Conservation (phyloP, 2,113 vertebrate species). For the Microtus ochrogaster region DNA sequence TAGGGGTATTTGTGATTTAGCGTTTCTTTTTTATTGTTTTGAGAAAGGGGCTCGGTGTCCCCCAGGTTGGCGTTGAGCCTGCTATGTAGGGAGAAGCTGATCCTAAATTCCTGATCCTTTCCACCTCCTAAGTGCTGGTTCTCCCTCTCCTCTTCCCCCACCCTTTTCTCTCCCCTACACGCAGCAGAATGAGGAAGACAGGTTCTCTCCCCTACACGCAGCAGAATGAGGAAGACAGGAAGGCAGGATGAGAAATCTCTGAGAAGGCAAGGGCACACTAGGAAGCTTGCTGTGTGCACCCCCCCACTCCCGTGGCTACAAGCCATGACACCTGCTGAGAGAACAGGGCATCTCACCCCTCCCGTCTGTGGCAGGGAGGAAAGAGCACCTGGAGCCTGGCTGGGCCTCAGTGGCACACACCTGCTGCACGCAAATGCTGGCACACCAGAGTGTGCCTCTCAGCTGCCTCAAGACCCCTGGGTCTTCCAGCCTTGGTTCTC, state of each 20-base stretch:
- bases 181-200: background rate
- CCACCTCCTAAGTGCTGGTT: background rate
- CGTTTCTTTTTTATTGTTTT: background rate
- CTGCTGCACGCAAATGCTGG: background rate
- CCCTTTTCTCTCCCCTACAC: background rate
- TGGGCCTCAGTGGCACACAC: accelerated
- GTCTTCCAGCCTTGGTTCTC: background rate
- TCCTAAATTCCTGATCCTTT: background rate
- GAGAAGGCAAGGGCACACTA: background rate
- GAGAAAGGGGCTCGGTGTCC: background rate
- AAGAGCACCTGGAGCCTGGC: background rate
- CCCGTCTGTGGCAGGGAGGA: accelerated
- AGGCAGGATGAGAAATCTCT: background rate
- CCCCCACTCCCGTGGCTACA: accelerated
- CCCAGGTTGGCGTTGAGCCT: too few species aligned
- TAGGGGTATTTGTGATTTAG: background rate
- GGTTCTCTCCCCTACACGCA: background rate
- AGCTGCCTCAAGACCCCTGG: background rate
- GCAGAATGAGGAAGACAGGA: background rate
- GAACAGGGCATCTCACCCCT: too few species aligned
- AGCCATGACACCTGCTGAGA: background rate
- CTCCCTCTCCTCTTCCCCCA: background rate
- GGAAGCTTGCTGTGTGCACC: accelerated
- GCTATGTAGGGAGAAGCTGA: background rate
- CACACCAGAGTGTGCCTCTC: accelerated